Percentiles rank a stretch among this genome's conserved stretches.
Conservation (phyloP, 2,797 vertebrate genomes). For the Poeciliopsis presidionis region DNA sequence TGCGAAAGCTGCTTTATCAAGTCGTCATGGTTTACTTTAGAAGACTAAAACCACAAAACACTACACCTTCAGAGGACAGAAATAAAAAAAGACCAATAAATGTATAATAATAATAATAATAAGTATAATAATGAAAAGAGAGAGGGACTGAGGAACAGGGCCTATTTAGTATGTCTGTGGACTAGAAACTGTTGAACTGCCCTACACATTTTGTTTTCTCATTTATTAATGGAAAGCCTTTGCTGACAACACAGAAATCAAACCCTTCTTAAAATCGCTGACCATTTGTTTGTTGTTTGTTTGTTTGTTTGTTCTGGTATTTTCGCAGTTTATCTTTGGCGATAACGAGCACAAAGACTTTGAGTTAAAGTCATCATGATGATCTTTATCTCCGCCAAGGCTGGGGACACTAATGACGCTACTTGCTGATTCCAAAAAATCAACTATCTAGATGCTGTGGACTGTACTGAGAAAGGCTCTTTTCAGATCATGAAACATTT, state of each 20-base stretch:
- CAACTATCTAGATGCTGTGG: not conserved
- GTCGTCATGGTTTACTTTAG: not conserved
- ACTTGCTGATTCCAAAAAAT: not conserved
- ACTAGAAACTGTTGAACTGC: not conserved
- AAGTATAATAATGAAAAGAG: not conserved
- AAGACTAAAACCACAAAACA: not conserved
- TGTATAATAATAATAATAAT: no score
- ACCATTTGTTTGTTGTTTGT: not conserved
- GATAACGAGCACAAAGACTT: not conserved
- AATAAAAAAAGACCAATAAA: not conserved
- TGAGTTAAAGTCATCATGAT: not conserved
- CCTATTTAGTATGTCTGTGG: not conserved
- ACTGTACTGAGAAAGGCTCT: not conserved
- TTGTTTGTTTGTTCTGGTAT: not conserved
- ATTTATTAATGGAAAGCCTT: not conserved
- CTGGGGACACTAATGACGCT: not conserved
- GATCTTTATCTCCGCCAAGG: not conserved
- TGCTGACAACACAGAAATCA: not conserved
- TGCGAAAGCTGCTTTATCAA: not conserved
- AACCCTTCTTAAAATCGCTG: not conserved
- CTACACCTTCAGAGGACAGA: not conserved
- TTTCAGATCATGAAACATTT: not conserved
- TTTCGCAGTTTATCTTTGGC: not conserved
- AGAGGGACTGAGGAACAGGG: not conserved
- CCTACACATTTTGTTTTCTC: not conserved